A percentile compares a stretch with the other conserved stretches of the same genome.
Evolutionary conservation across 2,797 vertebrate genomes (phyloP).

Genomic region (Okamejei kenojei): DNA sequence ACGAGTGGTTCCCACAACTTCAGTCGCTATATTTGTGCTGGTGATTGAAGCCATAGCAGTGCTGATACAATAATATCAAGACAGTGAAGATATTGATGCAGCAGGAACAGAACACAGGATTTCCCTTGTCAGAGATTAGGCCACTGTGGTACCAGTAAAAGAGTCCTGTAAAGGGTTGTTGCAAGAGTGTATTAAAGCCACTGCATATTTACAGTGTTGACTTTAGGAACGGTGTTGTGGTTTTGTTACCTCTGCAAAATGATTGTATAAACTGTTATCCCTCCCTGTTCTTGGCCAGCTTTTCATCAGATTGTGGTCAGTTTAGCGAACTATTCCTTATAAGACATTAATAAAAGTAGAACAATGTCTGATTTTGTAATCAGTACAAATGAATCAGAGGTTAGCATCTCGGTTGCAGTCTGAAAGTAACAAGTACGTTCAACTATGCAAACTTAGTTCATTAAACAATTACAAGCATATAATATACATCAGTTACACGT

Average conservation of each 20-base stretch:
- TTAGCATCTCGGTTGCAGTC: not conserved
- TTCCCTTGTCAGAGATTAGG: slow-evolving; percentile 23
- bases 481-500: not conserved
- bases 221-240: not conserved
- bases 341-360: not conserved
- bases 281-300: not conserved
- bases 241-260: not conserved
- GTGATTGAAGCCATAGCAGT: not conserved
- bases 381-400: not conserved
- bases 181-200: not conserved
- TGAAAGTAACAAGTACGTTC: not conserved
- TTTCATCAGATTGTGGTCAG: not conserved
- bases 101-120: slow-evolving; percentile 32
- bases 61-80: not conserved
- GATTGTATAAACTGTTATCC: not conserved
- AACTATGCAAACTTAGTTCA: not conserved
- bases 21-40: slow-evolving; percentile 30
- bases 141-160: not conserved
- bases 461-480: not conserved
- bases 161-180: not conserved
- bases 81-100: not conserved
- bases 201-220: not conserved
- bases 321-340: not conserved
- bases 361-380: not conserved
- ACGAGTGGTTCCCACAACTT: not conserved